phyloP scores from a whole-genome alignment of 2,113 vertebrate genomes.

The Daubentonia madagascariensis region DNA sequence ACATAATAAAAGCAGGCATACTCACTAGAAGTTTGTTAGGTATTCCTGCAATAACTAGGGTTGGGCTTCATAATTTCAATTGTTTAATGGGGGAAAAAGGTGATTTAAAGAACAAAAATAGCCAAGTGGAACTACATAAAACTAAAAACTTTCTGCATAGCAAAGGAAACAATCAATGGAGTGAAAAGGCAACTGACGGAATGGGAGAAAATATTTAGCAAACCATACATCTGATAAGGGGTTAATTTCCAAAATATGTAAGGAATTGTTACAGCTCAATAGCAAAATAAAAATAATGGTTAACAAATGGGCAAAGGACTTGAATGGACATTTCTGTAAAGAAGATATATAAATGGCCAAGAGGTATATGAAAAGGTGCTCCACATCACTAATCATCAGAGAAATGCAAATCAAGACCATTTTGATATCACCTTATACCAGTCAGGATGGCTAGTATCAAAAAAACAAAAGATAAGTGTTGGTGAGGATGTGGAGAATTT shows the following conservation, averaged over 20 bases:
- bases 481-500: neutral
- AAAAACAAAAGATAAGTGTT: neutral
- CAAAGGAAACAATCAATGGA: neutral
- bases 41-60: neutral
- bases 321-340: neutral
- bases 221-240: neutral
- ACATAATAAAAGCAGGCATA: neutral
- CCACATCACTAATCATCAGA: neutral
- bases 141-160: neutral
- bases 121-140: neutral
- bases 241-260: neutral
- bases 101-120: neutral
- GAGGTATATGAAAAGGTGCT: neutral
- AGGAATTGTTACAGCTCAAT: neutral
- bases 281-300: neutral
- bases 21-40: neutral
- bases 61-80: neutral
- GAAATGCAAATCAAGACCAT: neutral
- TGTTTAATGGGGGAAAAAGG: neutral
- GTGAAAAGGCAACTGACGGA: neutral
- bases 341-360: neutral
- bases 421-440: neutral
- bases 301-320: neutral
- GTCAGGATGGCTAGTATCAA: neutral
- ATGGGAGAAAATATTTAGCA: neutral